Base-by-base conservation (phyloP, 2,888 invertebrate species). In the Mechanitis mazaeus region DNA sequence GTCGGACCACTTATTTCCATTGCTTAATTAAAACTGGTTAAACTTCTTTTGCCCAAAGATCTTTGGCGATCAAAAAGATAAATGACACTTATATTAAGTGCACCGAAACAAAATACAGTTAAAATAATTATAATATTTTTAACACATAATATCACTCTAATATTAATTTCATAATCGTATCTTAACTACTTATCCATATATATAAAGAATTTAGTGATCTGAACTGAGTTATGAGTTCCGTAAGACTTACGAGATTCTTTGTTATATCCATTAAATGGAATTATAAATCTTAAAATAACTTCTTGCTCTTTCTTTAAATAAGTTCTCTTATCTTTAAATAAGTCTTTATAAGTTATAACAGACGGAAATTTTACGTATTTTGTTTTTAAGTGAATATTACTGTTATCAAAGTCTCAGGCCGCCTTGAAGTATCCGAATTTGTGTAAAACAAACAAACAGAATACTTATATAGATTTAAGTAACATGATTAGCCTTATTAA, bases 61-160 rank as follows among this genome's bases (percentile, higher is more conserved):
- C 77, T 80, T 80, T 80, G 80, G 79, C 69, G 72, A 67, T 63
- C 63, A 31, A 31, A 9, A 9, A 50, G 9, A 50, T 50, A 50
- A 31, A 50, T 31, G 47, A n/a, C n/a, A 28, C 47, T 47, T 47
- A 47, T 47, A 47, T 50, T 9, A 50, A 50, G 50, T 50, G 50
- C 50, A 50, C 50, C 50, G 33, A 56, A 61, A 56, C 55, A 56
- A 66, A 68, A 62, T 59, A 66, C 68, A 68, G 60, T 62, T 50
- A 50, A 12, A 31, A 50, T 50, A 50, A 74, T 72, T 74, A 78
- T 74, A 73, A 73, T 73, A 77, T 77, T 76, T 75, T 81, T 78
- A 82, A 83, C 76, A 81, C 75, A 75, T 85, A 85, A 84, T 85
- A 85, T 85, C 85, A 84, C 83, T 73, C 68, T 80, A 79, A 78